Base-by-base conservation (phyloP, 2,113 vertebrate genomes). In the Suricata suricatta region DNA sequence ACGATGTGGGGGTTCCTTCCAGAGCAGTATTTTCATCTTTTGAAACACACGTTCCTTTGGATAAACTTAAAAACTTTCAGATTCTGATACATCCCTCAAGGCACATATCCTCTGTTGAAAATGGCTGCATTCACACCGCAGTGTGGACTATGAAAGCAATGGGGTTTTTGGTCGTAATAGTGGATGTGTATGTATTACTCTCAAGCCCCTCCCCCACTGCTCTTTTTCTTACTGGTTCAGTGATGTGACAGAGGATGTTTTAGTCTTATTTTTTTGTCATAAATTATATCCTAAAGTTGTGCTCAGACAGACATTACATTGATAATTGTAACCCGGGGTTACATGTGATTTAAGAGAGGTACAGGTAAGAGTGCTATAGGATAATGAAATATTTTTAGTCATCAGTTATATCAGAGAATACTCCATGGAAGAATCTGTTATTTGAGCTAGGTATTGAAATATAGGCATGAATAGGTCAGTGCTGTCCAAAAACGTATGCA, bases 11-110 rank as follows among this genome's bases (percentile, higher is more conserved):
- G 27, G 57, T 60, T 7, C 19, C 54, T 84, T 88, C 69, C 47
- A 50, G 64, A 94, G 77, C 54, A 84, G 84, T 64, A 64, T 16
- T 90, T 96, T 66, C 86, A 35, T 64, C 44, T 89, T 88, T 82
- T 52, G 60, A 90, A 84, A 79, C 15, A 63, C 31, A 2, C 3
- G 9, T 68, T 90, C 66, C 44, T 89, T 94, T 79, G 69, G 69
- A 74, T 79, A 89, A 69, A 91, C 47, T 86, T 90, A 82, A 90
- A 93, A 87, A 80, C 19, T 76, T 50, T 38, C 50, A 82, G 60
- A 83, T 76, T 74, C 27, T 35, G 38, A 74, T 31, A 35, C 64
- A 69, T 50, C 38, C 6, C n/a, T 25, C 85, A 93, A 31, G 83
- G 76, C 84, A 88, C 2, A 66, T 21, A 29, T 50, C 47, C 47